Conservation (phyloP, 2,888 invertebrate genomes). For the Lasioglossum villosulum region DNA sequence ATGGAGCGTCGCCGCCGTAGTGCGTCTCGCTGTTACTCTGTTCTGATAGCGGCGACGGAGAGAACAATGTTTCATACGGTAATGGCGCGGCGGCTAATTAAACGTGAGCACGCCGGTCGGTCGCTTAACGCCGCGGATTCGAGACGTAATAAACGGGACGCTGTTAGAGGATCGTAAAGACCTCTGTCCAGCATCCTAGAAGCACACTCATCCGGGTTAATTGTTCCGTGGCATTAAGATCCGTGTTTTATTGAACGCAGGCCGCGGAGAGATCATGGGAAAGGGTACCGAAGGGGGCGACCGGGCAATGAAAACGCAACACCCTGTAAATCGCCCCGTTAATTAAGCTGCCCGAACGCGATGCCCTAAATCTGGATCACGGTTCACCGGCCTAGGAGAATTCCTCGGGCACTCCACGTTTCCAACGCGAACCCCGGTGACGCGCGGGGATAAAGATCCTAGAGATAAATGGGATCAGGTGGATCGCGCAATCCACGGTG, state of each 20-base stretch:
- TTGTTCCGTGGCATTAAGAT: conserved; percentile 67
- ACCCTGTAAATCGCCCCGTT: conserved; percentile 50
- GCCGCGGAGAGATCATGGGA: conserved; percentile 54
- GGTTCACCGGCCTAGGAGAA: conserved; percentile 19
- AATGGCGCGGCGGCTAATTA: conserved; percentile 34
- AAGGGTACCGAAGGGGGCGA: conserved; percentile 41
- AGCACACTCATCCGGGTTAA: conserved; percentile 64
- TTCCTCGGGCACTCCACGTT: conserved; percentile 9
- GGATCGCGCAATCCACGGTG: not conserved
- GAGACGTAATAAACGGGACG: conserved; percentile 33
- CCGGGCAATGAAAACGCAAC: conserved; percentile 42
- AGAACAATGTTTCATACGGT: not conserved
- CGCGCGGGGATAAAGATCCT: conserved; percentile 36
- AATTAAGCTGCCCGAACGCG: conserved; percentile 47
- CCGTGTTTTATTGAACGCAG: conserved; percentile 67
- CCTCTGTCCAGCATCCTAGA: conserved; percentile 46
- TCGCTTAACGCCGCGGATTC: conserved; percentile 40
- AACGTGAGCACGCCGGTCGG: conserved; percentile 23
- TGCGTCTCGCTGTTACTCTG: no score
- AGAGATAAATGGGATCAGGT: conserved; percentile 43
- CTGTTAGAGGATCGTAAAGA: conserved; percentile 36
- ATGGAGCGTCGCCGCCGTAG: not conserved
- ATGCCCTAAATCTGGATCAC: conserved; percentile 35
- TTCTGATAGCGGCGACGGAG: not conserved
- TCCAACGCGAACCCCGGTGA: conserved; percentile 10